Evolutionary conservation across 35 echinoderm and acorn worm species (phyloP).

Genomic region (Strongylocentrotus purpuratus): DNA sequence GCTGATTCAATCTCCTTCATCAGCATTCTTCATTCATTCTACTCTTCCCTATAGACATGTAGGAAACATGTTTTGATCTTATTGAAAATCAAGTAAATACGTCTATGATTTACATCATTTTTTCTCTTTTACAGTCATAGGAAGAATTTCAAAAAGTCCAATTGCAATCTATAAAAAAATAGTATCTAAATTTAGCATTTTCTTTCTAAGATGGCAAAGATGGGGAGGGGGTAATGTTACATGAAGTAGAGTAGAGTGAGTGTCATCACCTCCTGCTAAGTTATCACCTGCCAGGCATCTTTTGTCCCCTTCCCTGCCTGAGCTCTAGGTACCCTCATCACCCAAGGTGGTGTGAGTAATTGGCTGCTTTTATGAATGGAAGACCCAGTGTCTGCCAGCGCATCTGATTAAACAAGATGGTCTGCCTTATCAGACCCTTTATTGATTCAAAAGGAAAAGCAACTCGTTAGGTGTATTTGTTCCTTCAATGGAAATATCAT

Average conservation of each 20-base stretch:
- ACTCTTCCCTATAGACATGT: too few relatives aligned
- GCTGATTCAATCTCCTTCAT: too few relatives aligned
- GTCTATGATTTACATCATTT: too few relatives aligned
- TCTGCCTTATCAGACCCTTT: not conserved
- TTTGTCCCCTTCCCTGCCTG: not conserved
- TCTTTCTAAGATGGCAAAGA: not conserved
- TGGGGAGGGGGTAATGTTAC: not conserved
- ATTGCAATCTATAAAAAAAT: too few relatives aligned
- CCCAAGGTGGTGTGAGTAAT: not conserved
- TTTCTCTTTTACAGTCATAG: too few relatives aligned
- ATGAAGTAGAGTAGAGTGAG: not conserved
- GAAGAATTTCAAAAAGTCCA: too few relatives aligned
- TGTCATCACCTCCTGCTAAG: not conserved
- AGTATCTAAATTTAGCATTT: too few relatives aligned
- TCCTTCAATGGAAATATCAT: too few relatives aligned
- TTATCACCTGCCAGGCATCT: not conserved
- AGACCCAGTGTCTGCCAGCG: not conserved
- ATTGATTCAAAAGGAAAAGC: not conserved
- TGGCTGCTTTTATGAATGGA: slow-evolving; percentile 17
- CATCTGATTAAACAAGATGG: slow-evolving; percentile 11
- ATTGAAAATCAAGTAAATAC: too few relatives aligned
- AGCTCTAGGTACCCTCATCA: not conserved
- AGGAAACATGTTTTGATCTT: too few relatives aligned
- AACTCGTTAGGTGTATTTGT: not conserved
- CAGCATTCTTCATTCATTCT: too few relatives aligned